A percentile compares a stretch with the other conserved stretches of the same genome.
Evolutionary conservation across 2,113 vertebrate species (phyloP).

Genomic region (Hippocampus zosterae): DNA sequence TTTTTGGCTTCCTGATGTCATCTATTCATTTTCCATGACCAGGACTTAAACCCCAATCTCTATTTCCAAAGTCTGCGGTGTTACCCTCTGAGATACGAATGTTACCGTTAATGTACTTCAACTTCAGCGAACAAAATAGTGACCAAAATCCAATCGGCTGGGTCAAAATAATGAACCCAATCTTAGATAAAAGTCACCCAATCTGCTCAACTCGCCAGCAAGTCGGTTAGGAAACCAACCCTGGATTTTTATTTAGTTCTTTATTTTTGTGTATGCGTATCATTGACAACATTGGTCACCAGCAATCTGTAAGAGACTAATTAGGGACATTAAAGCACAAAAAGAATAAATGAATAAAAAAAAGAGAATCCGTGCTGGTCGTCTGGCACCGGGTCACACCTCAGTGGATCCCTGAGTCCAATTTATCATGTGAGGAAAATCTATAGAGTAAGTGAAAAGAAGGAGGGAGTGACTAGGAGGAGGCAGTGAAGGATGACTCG

Average conservation of each 20-base stretch:
- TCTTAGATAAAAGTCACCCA: no score
- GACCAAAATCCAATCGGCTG: not conserved
- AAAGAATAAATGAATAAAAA: not conserved
- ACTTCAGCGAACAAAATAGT: not conserved
- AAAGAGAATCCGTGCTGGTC: slow-evolving; percentile 18
- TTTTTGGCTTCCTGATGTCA: no score
- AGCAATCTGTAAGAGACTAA: slow-evolving; percentile 48
- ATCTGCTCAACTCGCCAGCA: no score
- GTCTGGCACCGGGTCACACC: slow-evolving; percentile 60
- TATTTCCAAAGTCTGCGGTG: no score
- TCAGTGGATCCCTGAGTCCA: slow-evolving; percentile 51
- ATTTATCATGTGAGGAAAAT: slow-evolving; percentile 69
- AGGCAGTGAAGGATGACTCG: slow-evolving; percentile 54
- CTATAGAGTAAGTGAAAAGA: slow-evolving; percentile 56
- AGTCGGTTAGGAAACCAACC: no score
- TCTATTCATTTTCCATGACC: no score
- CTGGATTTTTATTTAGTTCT: no score
- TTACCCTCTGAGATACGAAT: not conserved
- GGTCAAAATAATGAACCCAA: no score
- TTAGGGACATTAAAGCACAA: slow-evolving; percentile 55
- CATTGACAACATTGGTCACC: slow-evolving; percentile 7
- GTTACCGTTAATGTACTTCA: not conserved
- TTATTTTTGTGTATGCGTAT: no score
- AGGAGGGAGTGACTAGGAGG: slow-evolving; percentile 46
- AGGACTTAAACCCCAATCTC: no score